phyloP scores from a whole-genome alignment of 2,888 invertebrate species.

The Netelia virgata region DNA sequence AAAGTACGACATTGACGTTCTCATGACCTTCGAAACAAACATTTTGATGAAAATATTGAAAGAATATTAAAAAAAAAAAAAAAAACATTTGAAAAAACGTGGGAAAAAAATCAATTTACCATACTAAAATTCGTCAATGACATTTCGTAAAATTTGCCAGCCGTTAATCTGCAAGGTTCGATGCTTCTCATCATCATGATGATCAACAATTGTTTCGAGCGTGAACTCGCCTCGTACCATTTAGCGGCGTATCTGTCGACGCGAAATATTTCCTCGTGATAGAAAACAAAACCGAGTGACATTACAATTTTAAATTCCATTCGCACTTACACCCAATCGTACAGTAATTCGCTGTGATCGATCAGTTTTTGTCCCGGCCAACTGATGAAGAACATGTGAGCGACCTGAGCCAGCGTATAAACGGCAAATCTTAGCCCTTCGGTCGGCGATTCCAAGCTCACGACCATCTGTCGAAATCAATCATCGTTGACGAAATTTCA shows the following conservation, averaged over 20 bases:
- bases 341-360: slow-evolving; percentile 49
- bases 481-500: not conserved
- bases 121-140: slow-evolving; percentile 45
- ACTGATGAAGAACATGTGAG: slow-evolving; percentile 44
- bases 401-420: slow-evolving; percentile 35
- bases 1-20: slow-evolving; percentile 17
- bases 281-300: not conserved
- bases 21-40: not conserved
- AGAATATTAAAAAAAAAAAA: too few relatives aligned
- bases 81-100: not conserved
- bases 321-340: slow-evolving; percentile 52
- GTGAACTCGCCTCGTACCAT: slow-evolving; percentile 41
- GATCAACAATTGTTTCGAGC: slow-evolving; percentile 23
- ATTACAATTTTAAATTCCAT: not conserved
- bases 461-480: slow-evolving; percentile 17
- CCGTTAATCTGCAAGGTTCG: slow-evolving; percentile 34
- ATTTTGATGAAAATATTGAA: not conserved
- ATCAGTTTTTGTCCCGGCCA: slow-evolving; percentile 41
- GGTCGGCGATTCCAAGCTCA: slow-evolving; percentile 21
- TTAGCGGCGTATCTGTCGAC: slow-evolving; percentile 21
- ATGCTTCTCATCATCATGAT: slow-evolving; percentile 33
- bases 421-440: slow-evolving; percentile 35
- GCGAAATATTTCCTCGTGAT: not conserved
- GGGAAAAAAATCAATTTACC: slow-evolving; percentile 11
- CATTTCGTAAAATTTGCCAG: slow-evolving; percentile 40